These are phyloP conservation scores for Cephalopholis sonnerati DNA, from an alignment of 2,113 vertebrate species.

Conservation along the genomic window DNA sequence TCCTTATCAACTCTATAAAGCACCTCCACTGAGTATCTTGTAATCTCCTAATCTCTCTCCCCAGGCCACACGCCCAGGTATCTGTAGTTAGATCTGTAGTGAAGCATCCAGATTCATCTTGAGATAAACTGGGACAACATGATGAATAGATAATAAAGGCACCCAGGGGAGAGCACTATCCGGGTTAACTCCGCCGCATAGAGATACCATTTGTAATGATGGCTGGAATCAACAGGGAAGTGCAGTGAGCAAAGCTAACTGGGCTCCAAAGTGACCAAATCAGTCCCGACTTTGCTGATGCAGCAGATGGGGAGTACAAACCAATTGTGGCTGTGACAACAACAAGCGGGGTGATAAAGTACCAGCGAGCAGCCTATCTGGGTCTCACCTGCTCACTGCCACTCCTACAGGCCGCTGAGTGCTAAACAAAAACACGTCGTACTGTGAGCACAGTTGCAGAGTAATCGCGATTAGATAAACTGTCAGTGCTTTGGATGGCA, in stretches of 20 bases:
- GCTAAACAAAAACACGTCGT: constrained; percentile 34
- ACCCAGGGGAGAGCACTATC: constrained; percentile 80
- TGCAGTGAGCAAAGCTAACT: constrained; percentile 67
- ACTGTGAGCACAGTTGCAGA: constrained; percentile 9
- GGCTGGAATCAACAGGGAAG: constrained; percentile 68
- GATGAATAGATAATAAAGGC: constrained; percentile 85
- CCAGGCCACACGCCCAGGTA: constrained; percentile 65
- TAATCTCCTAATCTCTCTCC: constrained; percentile 71
- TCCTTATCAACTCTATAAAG: constrained; percentile 52
- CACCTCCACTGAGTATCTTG: constrained; percentile 37
- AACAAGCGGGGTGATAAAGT: constrained; percentile 81
- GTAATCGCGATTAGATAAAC: constrained; percentile 31
- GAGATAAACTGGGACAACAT: constrained; percentile 85
- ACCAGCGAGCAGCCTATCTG: constrained; percentile 73
- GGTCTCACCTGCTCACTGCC: constrained; percentile 78
- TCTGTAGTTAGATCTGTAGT: constrained; percentile 68
- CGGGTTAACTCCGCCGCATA: constrained; percentile 80
- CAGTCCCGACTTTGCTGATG: constrained; percentile 80
- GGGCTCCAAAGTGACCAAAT: constrained; percentile 80
- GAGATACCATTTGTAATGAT: constrained; percentile 81
- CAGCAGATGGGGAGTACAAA: constrained; percentile 74
- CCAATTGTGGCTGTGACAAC: constrained; percentile 83
- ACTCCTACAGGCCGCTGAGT: constrained; percentile 43
- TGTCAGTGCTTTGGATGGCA: constrained; percentile 21
- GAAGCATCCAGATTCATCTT: constrained; percentile 77